A percentile compares a stretch with the other conserved stretches of the same genome.
These are phyloP conservation scores for Sebastes vulpes DNA, from an alignment of 2,797 vertebrate species.

Conservation along the genomic window DNA sequence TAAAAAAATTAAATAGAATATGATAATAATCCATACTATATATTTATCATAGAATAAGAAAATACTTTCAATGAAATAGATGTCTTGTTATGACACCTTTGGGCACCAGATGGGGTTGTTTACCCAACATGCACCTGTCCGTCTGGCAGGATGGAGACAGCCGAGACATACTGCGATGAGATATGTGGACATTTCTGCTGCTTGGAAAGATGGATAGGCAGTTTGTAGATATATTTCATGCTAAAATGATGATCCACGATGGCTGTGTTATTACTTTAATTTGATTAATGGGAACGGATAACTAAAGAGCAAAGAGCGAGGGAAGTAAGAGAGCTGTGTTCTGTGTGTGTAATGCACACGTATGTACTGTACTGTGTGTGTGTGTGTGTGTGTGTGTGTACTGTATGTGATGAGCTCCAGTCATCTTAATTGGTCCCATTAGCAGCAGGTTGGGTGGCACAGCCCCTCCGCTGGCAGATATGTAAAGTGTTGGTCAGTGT, in stretches of 20 bases:
- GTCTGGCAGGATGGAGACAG: not conserved
- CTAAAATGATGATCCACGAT: not conserved
- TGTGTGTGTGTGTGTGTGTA: not conserved
- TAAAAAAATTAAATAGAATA: not conserved
- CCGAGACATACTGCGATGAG: not conserved
- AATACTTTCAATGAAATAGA: not conserved
- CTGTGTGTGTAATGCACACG: not conserved
- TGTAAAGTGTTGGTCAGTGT: slow-evolving; percentile 34
- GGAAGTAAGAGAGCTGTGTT: not conserved
- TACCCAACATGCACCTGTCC: not conserved
- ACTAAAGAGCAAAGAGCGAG: not conserved
- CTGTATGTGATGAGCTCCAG: not conserved
- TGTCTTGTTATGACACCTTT: not conserved
- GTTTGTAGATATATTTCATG: not conserved
- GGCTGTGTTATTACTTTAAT: too few relatives aligned
- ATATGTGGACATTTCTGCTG: not conserved
- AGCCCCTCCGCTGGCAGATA: not conserved
- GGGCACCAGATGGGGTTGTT: slow-evolving; percentile 15
- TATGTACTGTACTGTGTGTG: not conserved
- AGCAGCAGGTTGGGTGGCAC: not conserved
- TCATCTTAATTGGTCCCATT: not conserved
- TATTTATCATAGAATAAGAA: not conserved
- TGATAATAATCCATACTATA: not conserved
- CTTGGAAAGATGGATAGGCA: not conserved
- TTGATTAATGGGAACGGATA: not conserved